Percentiles rank a stretch among this genome's conserved stretches.
phyloP scores from a whole-genome alignment of 2,888 invertebrate species.

The Copidosoma aretas region DNA sequence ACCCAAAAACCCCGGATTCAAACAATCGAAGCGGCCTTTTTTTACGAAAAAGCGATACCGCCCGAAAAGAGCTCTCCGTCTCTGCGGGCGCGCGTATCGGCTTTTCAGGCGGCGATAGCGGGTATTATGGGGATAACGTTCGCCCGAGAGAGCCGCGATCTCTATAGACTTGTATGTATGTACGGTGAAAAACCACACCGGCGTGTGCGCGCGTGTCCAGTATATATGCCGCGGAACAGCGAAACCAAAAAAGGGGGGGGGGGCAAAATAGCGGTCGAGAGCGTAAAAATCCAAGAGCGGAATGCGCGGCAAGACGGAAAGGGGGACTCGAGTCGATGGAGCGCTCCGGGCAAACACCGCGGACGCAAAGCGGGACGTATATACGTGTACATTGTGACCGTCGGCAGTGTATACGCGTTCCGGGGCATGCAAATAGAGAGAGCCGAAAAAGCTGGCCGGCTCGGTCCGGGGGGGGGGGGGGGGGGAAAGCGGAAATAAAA shows the following conservation, averaged over 20 bases:
- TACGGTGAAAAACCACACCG: too few relatives aligned
- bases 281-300: not conserved
- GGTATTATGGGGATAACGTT: too few relatives aligned
- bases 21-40: not conserved
- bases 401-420: constrained; percentile 3
- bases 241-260: not conserved
- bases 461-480: not conserved
- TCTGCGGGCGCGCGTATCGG: too few relatives aligned
- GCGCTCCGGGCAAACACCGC: not conserved
- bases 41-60: too few relatives aligned
- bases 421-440: constrained; percentile 25
- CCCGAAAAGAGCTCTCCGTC: too few relatives aligned
- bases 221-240: too few relatives aligned
- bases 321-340: not conserved
- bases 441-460: constrained; percentile 7
- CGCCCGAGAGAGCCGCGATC: too few relatives aligned
- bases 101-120: too few relatives aligned
- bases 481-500: not conserved
- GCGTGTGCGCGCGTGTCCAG: too few relatives aligned
- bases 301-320: not conserved
- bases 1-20: too few relatives aligned
- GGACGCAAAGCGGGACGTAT: not conserved
- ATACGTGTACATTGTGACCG: not conserved
- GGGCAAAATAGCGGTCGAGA: not conserved
- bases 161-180: too few relatives aligned